Percentiles rank a stretch among this genome's conserved stretches.
phyloP scores from a whole-genome alignment of 1,140 invertebrate genomes.

The Melipona quadrifasciata region DNA sequence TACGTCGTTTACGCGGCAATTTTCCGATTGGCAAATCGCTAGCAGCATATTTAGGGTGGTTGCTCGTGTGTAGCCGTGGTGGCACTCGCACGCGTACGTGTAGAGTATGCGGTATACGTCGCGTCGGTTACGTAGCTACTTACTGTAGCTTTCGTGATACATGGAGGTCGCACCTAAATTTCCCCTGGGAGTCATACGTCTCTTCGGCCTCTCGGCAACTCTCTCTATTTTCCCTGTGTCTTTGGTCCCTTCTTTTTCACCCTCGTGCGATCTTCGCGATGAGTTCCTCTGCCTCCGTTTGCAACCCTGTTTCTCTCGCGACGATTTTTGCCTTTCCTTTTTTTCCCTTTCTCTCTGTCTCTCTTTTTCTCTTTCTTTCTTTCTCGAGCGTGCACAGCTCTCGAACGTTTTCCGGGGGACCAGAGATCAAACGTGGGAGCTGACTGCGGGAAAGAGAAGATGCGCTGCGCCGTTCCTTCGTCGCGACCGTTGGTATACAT shows the following conservation, averaged over 20 bases:
- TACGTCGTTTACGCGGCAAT: slow-evolving; percentile 27
- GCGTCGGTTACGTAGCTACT: slow-evolving; percentile 70
- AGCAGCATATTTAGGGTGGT: neutral
- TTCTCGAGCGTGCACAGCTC: too few relatives aligned
- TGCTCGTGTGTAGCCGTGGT: neutral
- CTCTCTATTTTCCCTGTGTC: slow-evolving; percentile 31
- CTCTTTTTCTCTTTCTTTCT: neutral
- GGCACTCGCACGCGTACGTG: neutral
- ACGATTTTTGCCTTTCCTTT: neutral
- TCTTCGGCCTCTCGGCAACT: slow-evolving; percentile 49
- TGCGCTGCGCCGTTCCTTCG: neutral
- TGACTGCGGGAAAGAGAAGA: neutral
- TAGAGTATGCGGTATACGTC: slow-evolving; percentile 53
- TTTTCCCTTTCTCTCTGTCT: neutral
- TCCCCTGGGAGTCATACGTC: slow-evolving; percentile 71
- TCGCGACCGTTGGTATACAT: neutral
- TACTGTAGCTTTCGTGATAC: slow-evolving; percentile 72
- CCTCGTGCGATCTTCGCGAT: neutral
- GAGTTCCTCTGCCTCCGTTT: neutral
- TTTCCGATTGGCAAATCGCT: slow-evolving; percentile 16
- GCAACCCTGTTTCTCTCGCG: neutral
- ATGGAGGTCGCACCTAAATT: slow-evolving; percentile 75
- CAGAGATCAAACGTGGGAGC: neutral
- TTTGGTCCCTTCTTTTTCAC: neutral
- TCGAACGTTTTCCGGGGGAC: slow-evolving; percentile 1